Base-by-base conservation (phyloP, 2,888 invertebrate genomes). In the Trissolcus japonicus region DNA sequence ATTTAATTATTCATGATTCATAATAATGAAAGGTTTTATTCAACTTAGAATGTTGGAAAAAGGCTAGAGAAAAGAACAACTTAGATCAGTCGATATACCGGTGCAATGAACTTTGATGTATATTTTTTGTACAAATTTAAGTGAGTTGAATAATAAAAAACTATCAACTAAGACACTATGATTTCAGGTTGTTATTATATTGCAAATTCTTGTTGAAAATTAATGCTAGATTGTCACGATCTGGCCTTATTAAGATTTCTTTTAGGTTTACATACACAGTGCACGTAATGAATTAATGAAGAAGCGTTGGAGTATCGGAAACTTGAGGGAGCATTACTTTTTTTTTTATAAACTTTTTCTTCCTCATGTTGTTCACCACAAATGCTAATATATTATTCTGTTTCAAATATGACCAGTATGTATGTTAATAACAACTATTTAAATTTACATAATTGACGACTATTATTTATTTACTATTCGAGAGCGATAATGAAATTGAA, bases 231-330 rank as follows among this genome's bases (percentile, higher is more conserved):
- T 54, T 50, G 72, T 54, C 65, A 73, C 65, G 60, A 65, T 60
- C 55, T 65, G 40, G 29, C 50, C 55, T 62, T 65, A 65, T 65
- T 48, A 60, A 73, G 72, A 60, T 55, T 73, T 73, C 60, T 73
- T 60, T 73, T 73, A 65, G 73, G 73, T 60, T 66, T 73, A 65
- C 65, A 67, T 29, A 17, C 65, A 60, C 59, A 56, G 41, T 51
- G 66, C 60, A 61, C 65, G 41, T 60, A 66, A 63, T 50, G 54
- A 65, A 66, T 65, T 60, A 65, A 43, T 35, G 54, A 59, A 56
- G 60, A 73, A 46, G 50, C 66, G 73, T 73, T 66, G 73, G 73
- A 73, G 73, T 66, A 66, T 73, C 66, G 66, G 65, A 73, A 66
- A 60, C 54, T 66, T 46, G 25, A 50, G 6, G 14, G 55, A 60